A percentile compares a stretch with the other conserved stretches of the same genome.
Conservation (phyloP, 2,888 invertebrate species). For the Acrocera orbiculus region DNA sequence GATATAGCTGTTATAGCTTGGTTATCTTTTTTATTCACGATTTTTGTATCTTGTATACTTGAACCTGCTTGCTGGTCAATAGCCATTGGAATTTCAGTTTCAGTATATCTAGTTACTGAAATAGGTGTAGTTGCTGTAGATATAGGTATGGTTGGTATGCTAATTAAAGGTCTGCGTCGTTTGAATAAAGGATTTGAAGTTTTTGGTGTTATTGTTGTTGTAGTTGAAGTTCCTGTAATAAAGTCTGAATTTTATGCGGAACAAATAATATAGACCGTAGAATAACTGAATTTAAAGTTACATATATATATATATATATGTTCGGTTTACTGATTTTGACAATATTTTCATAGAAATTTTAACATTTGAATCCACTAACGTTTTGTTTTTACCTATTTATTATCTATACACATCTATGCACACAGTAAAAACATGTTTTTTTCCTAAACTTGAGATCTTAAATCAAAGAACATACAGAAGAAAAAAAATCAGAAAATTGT, state of each 20-base stretch:
- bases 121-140: constrained; percentile 13
- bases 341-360: too few species aligned
- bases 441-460: too few species aligned
- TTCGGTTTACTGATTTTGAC: too few species aligned
- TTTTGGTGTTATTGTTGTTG: constrained; percentile 29
- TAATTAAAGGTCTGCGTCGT: too few species aligned
- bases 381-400: too few species aligned
- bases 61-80: constrained; percentile 28
- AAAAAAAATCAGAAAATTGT: too few species aligned
- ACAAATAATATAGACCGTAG: too few species aligned
- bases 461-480: too few species aligned
- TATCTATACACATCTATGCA: too few species aligned
- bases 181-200: constrained; percentile 31
- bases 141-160: constrained; percentile 20
- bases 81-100: constrained; percentile 6
- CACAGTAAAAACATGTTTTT: too few species aligned
- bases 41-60: constrained; percentile 23
- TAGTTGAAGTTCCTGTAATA: constrained; percentile 15
- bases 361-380: too few species aligned
- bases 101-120: constrained; percentile 11
- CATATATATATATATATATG: neutral
- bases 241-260: too few species aligned
- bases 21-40: constrained; percentile 19
- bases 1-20: constrained; percentile 19
- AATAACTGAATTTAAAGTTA: neutral